Evolutionary conservation across 1,140 invertebrate species (phyloP).

Genomic region (Probaryconus sp.): DNA sequence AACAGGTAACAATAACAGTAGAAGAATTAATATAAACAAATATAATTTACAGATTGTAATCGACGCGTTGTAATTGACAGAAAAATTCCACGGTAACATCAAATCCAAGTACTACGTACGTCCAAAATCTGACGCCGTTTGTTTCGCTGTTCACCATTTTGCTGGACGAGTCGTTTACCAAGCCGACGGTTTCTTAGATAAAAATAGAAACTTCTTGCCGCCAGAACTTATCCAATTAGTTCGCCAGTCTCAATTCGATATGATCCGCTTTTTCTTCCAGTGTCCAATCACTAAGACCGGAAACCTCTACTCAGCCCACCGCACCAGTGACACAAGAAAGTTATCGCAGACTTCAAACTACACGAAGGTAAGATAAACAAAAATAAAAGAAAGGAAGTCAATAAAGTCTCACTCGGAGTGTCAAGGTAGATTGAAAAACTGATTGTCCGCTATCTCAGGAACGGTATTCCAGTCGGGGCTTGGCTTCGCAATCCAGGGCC

Average conservation of each 20-base stretch:
- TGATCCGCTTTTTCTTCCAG: constrained; percentile 88
- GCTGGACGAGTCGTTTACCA: constrained; percentile 89
- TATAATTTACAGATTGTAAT: no score
- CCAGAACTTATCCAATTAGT: constrained; percentile 88
- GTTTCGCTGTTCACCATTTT: constrained; percentile 87
- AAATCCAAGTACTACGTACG: constrained; percentile 87
- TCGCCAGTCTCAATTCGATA: constrained; percentile 84
- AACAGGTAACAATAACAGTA: constrained; percentile 82
- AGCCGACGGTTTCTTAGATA: constrained; percentile 88
- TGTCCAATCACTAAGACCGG: constrained; percentile 90
- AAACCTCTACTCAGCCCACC: constrained; percentile 83
- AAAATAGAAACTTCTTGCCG: constrained; percentile 90
- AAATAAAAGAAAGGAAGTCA: not conserved
- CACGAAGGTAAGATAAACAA: constrained; percentile 67
- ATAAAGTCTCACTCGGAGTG: constrained; percentile 1
- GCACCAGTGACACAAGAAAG: constrained; percentile 77
- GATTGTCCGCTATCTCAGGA: constrained; percentile 66
- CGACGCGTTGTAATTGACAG: constrained; percentile 76
- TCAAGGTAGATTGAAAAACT: constrained; percentile 5
- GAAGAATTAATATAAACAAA: no score
- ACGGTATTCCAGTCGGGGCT: constrained; percentile 80
- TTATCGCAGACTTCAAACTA: constrained; percentile 65
- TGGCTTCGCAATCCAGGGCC: constrained; percentile 88
- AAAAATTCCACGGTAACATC: constrained; percentile 90
- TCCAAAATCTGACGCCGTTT: constrained; percentile 86